phyloP scores from a whole-genome alignment of 1,140 invertebrate species.

The Ditylenchus dipsaci region DNA sequence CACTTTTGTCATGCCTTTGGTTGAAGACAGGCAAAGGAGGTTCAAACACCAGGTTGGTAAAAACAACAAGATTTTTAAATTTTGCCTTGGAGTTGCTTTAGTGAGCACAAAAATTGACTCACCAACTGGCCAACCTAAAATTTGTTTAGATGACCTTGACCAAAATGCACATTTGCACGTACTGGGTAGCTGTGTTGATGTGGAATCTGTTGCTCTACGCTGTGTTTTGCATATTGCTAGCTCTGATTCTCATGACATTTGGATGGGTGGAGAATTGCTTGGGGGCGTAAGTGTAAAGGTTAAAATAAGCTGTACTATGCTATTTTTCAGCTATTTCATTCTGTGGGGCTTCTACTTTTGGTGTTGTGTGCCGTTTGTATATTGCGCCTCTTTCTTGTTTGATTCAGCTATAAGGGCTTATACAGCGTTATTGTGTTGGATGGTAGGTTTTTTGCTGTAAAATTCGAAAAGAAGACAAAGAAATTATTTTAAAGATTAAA shows the following conservation, averaged over 20 bases:
- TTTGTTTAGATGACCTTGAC: constrained; percentile 37
- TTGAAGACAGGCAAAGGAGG: constrained; percentile 23
- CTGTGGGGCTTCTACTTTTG: constrained; percentile 36
- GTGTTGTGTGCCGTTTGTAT: constrained; percentile 33
- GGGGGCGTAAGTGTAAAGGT: background rate
- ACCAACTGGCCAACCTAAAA: too few relatives aligned
- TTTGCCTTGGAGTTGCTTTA: too few relatives aligned
- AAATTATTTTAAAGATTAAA: too few relatives aligned
- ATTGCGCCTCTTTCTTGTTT: constrained; percentile 41
- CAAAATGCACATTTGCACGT: constrained; percentile 25
- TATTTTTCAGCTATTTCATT: background rate
- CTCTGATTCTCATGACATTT: constrained; percentile 29
- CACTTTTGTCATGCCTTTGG: constrained; percentile 38
- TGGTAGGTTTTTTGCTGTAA: background rate
- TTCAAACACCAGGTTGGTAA: constrained; percentile 48
- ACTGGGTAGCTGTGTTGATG: constrained; percentile 37
- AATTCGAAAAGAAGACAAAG: too few relatives aligned
- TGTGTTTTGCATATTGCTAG: constrained; percentile 29
- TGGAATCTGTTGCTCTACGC: constrained; percentile 38
- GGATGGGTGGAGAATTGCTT: constrained; percentile 27
- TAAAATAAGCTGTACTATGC: constrained; percentile 13
- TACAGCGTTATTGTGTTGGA: constrained; percentile 11
- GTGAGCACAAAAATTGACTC: too few relatives aligned
- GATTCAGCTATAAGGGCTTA: constrained; percentile 22
- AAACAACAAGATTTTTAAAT: constrained; percentile 9